Evolutionary conservation across 2,797 vertebrate species (phyloP), one percentile per base, ranked within the genome.

Genomic region (Paratrypauchen microcephalus): DNA sequence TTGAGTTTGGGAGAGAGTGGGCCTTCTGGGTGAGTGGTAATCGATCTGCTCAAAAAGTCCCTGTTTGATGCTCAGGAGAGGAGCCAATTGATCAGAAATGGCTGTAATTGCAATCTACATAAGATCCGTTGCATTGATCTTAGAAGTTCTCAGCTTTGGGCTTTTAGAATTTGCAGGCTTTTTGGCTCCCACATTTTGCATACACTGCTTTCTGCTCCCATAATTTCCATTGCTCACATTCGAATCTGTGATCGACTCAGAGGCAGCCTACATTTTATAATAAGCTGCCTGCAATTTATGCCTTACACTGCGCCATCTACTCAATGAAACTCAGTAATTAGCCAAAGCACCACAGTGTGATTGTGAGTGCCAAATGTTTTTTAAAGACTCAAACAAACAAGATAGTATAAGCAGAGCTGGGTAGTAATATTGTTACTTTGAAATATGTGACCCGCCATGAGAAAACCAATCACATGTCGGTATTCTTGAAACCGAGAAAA

Each of bases 61-160:
- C 68, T 59, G 30, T 83, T 79, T 79, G 75, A 65, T 4, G 0
- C 68, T 78, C 70, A 78, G 68, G 67, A 85, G 77, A 83, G 67
- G 69, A 86, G 78, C 83, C 81, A 78, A 88, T 85, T 91, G 89
- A 92, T 92, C 86, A 88, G 86, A 88, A 87, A 89, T 77, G 76
- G 83, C 83, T 85, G 81, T 83, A 89, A 91, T 88, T 87, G 78
- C 86, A 88, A 90, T 85, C 85, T 87, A 83, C 89, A 87, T 89
- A 87, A 87, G 87, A 90, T 74, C 84, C 68, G 75, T 76, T 57
- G 78, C 87, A 87, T 84, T 80, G 87, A 88, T 88, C 74, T 68
- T 59, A 79, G 83, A 75, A 64, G 71, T 70, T 76, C 54, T 84
- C 74, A 80, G 82, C 78, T 76, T 59, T 67, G 59, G 76, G 75